Evolutionary conservation across 2,888 invertebrate species (phyloP).

Genomic region (Bellardia bayeri): DNA sequence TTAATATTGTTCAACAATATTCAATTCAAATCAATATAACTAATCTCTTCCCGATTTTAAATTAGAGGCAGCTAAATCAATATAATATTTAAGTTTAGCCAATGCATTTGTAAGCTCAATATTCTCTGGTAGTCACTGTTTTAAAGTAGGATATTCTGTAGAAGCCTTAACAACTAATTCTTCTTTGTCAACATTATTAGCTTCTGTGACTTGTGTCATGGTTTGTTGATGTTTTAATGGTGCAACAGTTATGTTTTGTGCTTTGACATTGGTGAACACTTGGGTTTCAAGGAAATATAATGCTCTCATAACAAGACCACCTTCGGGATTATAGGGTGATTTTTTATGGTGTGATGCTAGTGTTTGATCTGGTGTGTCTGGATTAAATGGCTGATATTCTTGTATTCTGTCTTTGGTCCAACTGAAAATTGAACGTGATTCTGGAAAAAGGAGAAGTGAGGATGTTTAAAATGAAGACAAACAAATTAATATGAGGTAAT

Average conservation of each 20-base stretch:
- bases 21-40: background rate
- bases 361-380: conserved; percentile 78
- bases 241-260: background rate
- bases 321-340: conserved; percentile 80
- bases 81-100: conserved; percentile 76
- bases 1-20: conserved; percentile 20
- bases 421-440: conserved; percentile 81
- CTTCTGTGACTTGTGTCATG: background rate
- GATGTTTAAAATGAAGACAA: conserved; percentile 41
- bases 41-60: conserved; percentile 38
- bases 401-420: conserved; percentile 79
- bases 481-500: background rate
- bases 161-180: conserved; percentile 1
- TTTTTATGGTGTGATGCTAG: conserved; percentile 71
- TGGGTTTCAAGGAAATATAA: conserved; percentile 82
- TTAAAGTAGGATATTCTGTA: conserved; percentile 7
- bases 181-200: background rate
- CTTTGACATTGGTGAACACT: conserved; percentile 76
- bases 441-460: conserved; percentile 74
- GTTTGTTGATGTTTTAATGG: background rate
- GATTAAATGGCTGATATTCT: conserved; percentile 80
- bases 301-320: conserved; percentile 81
- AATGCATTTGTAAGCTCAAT: conserved; percentile 74
- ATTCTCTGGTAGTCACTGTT: conserved; percentile 61
- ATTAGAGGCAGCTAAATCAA: conserved; percentile 65